These are phyloP conservation scores for Taenioides sp. DNA, from an alignment of 2,797 vertebrate species.

Conservation along the genomic window DNA sequence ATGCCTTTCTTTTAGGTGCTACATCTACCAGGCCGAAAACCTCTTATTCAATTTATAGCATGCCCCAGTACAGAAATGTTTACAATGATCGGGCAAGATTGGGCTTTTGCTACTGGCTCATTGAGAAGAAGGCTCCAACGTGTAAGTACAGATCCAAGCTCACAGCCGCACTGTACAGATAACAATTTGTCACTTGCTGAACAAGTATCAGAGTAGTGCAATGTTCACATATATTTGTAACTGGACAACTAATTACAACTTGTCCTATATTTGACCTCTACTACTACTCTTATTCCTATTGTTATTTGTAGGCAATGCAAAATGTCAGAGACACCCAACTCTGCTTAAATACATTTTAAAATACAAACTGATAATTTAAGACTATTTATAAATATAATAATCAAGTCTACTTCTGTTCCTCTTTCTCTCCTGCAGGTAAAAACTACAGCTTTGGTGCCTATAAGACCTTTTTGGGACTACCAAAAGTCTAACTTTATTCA, in stretches of 20 bases:
- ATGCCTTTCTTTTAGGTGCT: constrained; percentile 20
- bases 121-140: constrained; percentile 53
- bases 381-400: not conserved
- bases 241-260: not conserved
- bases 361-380: not conserved
- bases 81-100: constrained; percentile 63
- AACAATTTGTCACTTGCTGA: constrained; percentile 14
- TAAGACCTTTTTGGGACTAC: constrained; percentile 66
- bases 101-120: constrained; percentile 66
- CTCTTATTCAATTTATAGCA: constrained; percentile 31
- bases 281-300: not conserved
- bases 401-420: not conserved
- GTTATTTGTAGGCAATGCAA: not conserved
- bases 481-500: constrained; percentile 52
- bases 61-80: constrained; percentile 60
- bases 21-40: constrained; percentile 12
- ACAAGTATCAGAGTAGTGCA: constrained; percentile 13
- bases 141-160: constrained; percentile 45
- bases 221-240: constrained; percentile 17
- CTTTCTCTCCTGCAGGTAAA: constrained; percentile 50
- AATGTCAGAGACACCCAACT: not conserved
- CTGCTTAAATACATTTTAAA: not conserved
- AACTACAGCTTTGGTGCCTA: constrained; percentile 60
- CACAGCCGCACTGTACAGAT: not conserved
- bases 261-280: not conserved